A percentile compares a stretch with the other conserved stretches of the same genome.
phyloP scores from a whole-genome alignment of 2,113 vertebrate genomes.

The Etia nguti region DNA sequence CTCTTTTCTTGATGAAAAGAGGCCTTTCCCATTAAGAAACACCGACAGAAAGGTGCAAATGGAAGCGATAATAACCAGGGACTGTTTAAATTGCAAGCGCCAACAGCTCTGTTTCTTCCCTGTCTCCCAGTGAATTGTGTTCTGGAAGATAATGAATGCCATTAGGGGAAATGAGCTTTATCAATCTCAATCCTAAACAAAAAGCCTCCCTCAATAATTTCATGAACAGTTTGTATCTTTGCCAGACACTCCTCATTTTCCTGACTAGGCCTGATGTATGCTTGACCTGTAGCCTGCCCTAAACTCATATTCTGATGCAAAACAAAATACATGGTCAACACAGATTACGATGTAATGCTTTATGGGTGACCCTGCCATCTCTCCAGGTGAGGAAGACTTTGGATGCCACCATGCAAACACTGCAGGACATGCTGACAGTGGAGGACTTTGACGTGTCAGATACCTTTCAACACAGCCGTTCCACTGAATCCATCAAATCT shows the following conservation, averaged over 20 bases:
- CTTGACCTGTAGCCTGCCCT: neutral
- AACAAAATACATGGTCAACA: neutral
- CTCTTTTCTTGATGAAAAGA: neutral
- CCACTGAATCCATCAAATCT: slow-evolving; percentile 93
- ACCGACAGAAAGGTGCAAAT: slow-evolving; percentile 18
- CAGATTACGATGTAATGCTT: neutral
- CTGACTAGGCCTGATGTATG: slow-evolving; percentile 15
- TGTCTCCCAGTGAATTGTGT: neutral
- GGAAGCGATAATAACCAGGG: slow-evolving; percentile 9
- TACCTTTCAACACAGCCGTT: slow-evolving; percentile 96
- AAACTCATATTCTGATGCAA: neutral
- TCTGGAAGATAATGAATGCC: slow-evolving; percentile 37
- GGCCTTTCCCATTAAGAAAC: neutral
- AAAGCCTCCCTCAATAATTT: slow-evolving; percentile 13
- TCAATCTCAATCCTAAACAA: slow-evolving; percentile 40
- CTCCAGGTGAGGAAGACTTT: slow-evolving; percentile 92
- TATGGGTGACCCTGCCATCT: neutral
- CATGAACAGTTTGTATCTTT: neutral
- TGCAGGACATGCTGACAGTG: slow-evolving; percentile 97
- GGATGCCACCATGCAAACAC: slow-evolving; percentile 96
- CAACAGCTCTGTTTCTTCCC: neutral
- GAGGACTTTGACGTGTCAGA: slow-evolving; percentile 98
- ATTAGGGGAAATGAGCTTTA: slow-evolving; percentile 27
- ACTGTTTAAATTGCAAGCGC: neutral
- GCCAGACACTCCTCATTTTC: neutral